Base-by-base conservation (phyloP, 2,113 vertebrate genomes). In the Merops nubicus region DNA sequence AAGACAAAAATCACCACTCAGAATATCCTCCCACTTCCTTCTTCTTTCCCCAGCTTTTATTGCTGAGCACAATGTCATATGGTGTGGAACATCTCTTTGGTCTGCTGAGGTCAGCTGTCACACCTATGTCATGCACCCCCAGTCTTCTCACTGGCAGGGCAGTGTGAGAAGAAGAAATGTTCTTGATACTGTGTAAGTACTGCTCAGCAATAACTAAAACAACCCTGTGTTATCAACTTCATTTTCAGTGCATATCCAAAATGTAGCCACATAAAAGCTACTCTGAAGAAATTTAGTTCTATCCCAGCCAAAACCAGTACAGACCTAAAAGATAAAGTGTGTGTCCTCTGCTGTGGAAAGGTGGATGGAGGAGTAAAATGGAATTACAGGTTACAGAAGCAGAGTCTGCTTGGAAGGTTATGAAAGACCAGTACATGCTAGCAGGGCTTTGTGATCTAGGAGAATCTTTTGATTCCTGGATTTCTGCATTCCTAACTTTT, bases 91-190 rank as follows among this genome's bases (percentile, higher is more conserved):
- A 56, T 19, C 20, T 31, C 48, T 43, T 21, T 29, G 6, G 25
- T 34, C 25, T 36, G 19, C 20, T 65, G 25, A 8, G 11, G 9
- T 67, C 31, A 31, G 33, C 33, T 45, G 50, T 45, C 23, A 23
- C 31, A 8, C 8, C 31, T 65, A 28, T 63, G 47, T 40, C 22
- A 11, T 56, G 40, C 15, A 45, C 15, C 11, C 15, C 8, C 28
- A 81, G 42, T 20, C n/a, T 36, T 1, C 51, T 36, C 1, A 0
- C 19, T 36, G 8, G 4, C 17, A 9, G 7, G 15, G 25, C 5
- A 5, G 38, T 4, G 25, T 31, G 40, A 56, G 7, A 4, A 56
- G 33, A 19, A 67, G 50, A 36, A 36, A 45, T 36, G 5, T 10
- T 15, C 33, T 45, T 7, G 11, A 33, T 4, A 5, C 20, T 65